Evolutionary conservation across 1,140 invertebrate genomes (phyloP), one percentile per base, ranked within the genome.

Genomic region (Zaprionus gabonicus): DNA sequence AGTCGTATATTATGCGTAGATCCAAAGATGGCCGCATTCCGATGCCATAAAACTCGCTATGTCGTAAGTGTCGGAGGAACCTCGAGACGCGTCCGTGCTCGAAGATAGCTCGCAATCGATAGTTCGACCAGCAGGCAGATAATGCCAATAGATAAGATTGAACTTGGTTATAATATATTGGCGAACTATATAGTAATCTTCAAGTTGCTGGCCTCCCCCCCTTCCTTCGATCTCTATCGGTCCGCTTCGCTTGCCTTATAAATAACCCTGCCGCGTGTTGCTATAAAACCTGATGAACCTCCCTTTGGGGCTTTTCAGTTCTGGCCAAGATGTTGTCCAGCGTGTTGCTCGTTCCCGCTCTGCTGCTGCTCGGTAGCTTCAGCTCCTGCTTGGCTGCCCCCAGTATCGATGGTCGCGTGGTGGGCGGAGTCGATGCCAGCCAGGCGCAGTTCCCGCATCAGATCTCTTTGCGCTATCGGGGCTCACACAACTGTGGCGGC

Each of bases 401-500:
- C 17, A 65, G 36, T 23, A 44, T 67, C 2, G 7, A 58, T 10
- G 86, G 78, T 0, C 73, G 93, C 31, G 93, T 95, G 15, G 93
- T 94, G 5, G 94, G 94, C 9, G 94, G 94, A 5, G n/a, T 56
- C 1, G 82, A 93, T 38, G 93, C 94, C 0, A 3, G 3, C 0
- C 56, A 66, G 10, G 93, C 91, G 0, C 81, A 90, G 44, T 94
- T 94, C 55, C 94, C 94, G 2, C 93, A 94, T 59, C 94, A 94
- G 82, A 91, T 94, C 0, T 94, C 93, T 12, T 49, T 94, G 38
- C 79, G 93, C 34, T 92, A 86, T 66, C 44, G 36, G 0, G 64
- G 71, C 4, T 91, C 84, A 0, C 93, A 94, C 38, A 92, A 92
- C 51, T 95, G 95, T 55, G 95, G 95, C 3, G 95, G 94, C 15